phyloP scores from a whole-genome alignment of 2,888 invertebrate species.

The Megaustenia siamemsis region DNA sequence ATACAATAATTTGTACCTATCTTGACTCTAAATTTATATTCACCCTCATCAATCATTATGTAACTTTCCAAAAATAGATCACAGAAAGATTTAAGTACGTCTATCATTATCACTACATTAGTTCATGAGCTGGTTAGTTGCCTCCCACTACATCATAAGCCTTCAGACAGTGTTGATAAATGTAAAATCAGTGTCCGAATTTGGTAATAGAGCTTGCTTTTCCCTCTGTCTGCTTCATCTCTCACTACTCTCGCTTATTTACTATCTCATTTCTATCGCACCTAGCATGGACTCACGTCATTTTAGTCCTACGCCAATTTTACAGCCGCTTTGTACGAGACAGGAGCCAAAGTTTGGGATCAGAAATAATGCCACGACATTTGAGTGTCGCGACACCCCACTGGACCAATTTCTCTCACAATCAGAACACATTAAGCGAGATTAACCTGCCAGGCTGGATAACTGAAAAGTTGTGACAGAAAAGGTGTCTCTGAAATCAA shows the following conservation, averaged over 20 bases:
- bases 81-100: no score
- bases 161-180: no score
- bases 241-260: background rate
- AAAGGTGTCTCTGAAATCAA: background rate
- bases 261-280: background rate
- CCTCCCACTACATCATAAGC: no score
- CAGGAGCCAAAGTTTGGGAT: background rate
- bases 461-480: slow-evolving; percentile 5
- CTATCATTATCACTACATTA: no score
- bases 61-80: no score
- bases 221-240: background rate
- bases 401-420: slow-evolving; percentile 20
- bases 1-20: no score
- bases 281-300: background rate
- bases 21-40: no score
- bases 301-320: background rate
- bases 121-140: no score
- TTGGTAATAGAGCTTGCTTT: background rate
- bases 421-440: slow-evolving; percentile 26
- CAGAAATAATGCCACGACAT: background rate
- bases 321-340: background rate
- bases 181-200: background rate
- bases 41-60: no score
- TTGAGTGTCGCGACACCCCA: background rate
- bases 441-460: background rate